Percentiles rank a stretch among this genome's conserved stretches.
phyloP scores from a whole-genome alignment of 2,888 invertebrate species.

The Apodemia hepburni region DNA sequence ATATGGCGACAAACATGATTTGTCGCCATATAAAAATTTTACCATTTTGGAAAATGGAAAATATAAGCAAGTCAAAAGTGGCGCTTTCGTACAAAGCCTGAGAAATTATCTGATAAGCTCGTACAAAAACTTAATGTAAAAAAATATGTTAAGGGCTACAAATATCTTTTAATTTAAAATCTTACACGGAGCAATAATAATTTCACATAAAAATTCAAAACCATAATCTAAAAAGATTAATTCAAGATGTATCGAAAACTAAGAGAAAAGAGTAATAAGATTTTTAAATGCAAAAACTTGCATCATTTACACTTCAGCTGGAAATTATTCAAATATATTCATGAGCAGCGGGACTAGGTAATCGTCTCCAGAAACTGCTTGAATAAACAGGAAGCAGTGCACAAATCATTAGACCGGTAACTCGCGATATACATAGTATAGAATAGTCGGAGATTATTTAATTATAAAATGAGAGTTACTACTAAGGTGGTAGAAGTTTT shows the following conservation, averaged over 20 bases:
- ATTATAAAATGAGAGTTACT: no score
- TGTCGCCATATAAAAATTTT: no score
- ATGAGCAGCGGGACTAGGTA: slow-evolving; percentile 68
- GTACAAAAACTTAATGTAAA: no score
- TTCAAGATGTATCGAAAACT: neutral
- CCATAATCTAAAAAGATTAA: neutral
- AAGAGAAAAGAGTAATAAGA: slow-evolving; percentile 54
- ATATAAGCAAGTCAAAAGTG: no score
- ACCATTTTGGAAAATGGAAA: no score
- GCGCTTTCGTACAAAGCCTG: no score
- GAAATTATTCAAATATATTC: slow-evolving; percentile 75
- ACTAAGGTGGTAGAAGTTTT: no score
- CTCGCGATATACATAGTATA: slow-evolving; percentile 18
- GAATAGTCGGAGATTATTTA: neutral
- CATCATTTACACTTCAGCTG: slow-evolving; percentile 71
- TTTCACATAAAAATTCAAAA: neutral
- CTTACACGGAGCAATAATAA: no score
- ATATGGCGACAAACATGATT: no score
- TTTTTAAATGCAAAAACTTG: slow-evolving; percentile 74
- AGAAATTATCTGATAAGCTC: no score
- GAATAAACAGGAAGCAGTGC: slow-evolving; percentile 70
- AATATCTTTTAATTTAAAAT: no score
- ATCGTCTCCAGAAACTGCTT: slow-evolving; percentile 69
- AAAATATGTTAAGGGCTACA: no score
- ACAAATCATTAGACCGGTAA: slow-evolving; percentile 57